Conservation (phyloP, 2,113 vertebrate species). For the Saguinus midas region DNA sequence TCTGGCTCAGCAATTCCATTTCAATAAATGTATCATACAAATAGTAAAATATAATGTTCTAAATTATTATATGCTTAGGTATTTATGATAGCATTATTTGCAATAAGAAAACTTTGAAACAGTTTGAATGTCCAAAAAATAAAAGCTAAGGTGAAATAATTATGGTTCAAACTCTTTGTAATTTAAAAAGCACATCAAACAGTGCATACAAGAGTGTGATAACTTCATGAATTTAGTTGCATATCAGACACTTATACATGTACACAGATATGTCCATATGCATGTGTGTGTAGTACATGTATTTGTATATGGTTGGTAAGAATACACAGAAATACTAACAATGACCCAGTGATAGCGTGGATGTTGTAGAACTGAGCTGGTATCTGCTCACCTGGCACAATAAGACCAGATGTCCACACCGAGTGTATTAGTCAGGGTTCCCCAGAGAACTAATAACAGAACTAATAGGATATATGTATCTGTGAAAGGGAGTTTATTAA, state of each 20-base stretch:
- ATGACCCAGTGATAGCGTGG: background rate
- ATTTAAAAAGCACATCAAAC: background rate
- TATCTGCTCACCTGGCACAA: too few species aligned
- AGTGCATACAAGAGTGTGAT: background rate
- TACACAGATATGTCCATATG: background rate
- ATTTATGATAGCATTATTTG: background rate
- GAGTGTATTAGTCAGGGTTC: too few species aligned
- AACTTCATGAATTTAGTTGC: background rate
- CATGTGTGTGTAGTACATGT: too few species aligned
- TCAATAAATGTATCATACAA: background rate
- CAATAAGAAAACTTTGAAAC: background rate
- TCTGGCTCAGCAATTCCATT: background rate
- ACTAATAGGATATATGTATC: too few species aligned
- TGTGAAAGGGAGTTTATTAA: too few species aligned
- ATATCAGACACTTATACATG: background rate
- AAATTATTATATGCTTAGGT: background rate
- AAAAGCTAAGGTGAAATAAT: background rate
- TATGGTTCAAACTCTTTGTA: background rate
- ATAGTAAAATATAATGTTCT: background rate
- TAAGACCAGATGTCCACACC: too few species aligned
- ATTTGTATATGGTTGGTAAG: background rate
- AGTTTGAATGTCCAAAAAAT: background rate
- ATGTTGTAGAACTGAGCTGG: background rate
- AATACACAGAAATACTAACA: background rate
- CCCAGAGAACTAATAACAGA: too few species aligned